Evolutionary conservation across 2,797 vertebrate species (phyloP).

Genomic region (Heteromormyrus szaboi): DNA sequence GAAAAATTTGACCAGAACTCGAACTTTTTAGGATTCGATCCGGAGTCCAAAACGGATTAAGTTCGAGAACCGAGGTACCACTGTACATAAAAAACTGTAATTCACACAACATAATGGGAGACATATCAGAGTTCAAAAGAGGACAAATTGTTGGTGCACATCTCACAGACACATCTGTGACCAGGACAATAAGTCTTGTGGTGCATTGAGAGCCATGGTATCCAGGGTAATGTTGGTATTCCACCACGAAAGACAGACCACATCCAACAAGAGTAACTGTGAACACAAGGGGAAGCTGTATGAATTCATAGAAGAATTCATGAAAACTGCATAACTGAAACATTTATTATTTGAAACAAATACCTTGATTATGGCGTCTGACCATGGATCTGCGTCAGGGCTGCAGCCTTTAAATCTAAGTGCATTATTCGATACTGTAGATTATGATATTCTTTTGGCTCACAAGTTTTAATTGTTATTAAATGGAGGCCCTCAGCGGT

Average conservation of each 20-base stretch:
- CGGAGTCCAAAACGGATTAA: no score
- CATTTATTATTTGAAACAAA: neutral
- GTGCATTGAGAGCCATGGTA: neutral
- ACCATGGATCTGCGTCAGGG: neutral
- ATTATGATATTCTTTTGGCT: neutral
- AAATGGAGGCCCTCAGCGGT: neutral
- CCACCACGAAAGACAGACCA: neutral
- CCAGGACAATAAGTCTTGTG: neutral
- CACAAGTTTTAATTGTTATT: neutral
- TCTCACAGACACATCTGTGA: neutral
- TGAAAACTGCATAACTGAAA: neutral
- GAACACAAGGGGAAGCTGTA: neutral
- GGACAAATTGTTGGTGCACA: neutral
- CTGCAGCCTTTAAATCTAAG: neutral
- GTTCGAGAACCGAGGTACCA: no score
- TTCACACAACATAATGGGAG: neutral
- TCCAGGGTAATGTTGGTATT: neutral
- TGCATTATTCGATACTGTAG: neutral
- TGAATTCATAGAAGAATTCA: neutral
- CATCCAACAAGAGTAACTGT: neutral
- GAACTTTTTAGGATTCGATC: no score
- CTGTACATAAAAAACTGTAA: neutral
- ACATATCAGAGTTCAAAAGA: neutral
- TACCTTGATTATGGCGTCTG: neutral
- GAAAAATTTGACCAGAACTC: no score